These are phyloP conservation scores for Echinarachnius parma DNA, from an alignment of 53 echinoderm and acorn worm genomes.

Conservation along the genomic window DNA sequence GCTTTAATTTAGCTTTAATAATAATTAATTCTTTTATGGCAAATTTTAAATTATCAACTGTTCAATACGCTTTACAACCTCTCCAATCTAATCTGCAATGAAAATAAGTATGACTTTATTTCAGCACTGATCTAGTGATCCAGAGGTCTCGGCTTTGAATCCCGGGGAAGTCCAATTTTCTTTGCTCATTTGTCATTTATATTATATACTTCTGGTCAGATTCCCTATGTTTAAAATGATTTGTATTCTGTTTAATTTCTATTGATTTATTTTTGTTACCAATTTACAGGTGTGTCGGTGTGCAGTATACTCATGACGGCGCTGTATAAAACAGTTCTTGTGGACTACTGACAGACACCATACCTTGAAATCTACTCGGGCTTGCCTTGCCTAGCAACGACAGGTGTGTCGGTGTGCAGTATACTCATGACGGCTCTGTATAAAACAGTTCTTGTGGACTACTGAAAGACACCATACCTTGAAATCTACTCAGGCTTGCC, in stretches of 20 bases:
- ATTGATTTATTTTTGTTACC: background rate
- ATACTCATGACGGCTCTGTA: conserved; percentile 20
- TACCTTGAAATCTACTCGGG: background rate
- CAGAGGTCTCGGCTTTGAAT: too few relatives aligned
- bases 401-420: conserved; percentile 14
- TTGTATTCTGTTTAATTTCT: background rate
- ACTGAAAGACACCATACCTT: background rate
- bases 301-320: conserved; percentile 24
- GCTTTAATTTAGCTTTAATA: too few relatives aligned
- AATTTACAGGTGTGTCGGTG: conserved; percentile 9
- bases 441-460: conserved; percentile 1
- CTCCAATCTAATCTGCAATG: too few relatives aligned
- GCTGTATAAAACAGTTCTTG: conserved; percentile 10
- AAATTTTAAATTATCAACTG: background rate
- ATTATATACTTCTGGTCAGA: too few relatives aligned
- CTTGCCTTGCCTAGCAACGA: background rate
- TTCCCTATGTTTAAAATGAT: background rate
- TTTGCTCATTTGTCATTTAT: too few relatives aligned
- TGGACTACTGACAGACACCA: background rate
- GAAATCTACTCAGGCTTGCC: background rate
- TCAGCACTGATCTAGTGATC: background rate
- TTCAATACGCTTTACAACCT: background rate
- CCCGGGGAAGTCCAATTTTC: too few relatives aligned
- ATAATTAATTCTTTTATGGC: too few relatives aligned
- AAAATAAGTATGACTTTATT: background rate